phyloP scores from a whole-genome alignment of 2,113 vertebrate genomes.

The Herpailurus yagouaroundi region DNA sequence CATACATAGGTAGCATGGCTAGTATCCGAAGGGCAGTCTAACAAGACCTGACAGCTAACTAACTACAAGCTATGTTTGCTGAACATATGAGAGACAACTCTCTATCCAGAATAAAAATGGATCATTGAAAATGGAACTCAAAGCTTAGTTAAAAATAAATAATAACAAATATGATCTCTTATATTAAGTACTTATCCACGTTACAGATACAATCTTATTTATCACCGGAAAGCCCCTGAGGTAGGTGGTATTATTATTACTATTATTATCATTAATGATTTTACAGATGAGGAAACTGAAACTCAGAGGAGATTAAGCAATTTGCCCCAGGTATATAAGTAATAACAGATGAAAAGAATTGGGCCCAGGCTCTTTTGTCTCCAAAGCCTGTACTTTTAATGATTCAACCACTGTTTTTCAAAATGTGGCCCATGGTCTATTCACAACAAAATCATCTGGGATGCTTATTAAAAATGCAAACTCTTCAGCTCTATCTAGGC shows the following conservation, averaged over 20 bases:
- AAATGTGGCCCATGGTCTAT: background rate
- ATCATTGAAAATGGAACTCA: background rate
- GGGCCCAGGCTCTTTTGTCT: background rate
- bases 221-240: background rate
- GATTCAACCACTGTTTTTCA: background rate
- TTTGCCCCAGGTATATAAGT: background rate
- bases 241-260: background rate
- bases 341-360: background rate
- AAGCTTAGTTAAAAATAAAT: slow-evolving; percentile 30
- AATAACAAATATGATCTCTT: background rate
- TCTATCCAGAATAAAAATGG: background rate
- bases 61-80: background rate
- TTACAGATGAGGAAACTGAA: slow-evolving; percentile 39
- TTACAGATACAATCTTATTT: background rate
- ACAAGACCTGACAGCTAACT: background rate
- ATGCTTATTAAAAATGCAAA: background rate
- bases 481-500: background rate
- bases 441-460: background rate
- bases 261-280: background rate
- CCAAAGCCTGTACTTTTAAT: background rate
- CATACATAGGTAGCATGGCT: background rate
- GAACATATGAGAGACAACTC: background rate
- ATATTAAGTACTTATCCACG: background rate
- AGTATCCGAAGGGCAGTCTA: background rate
- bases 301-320: background rate